A percentile compares a stretch with the other conserved stretches of the same genome.
phyloP scores from a whole-genome alignment of 2,797 vertebrate genomes.

The Falco concolor region DNA sequence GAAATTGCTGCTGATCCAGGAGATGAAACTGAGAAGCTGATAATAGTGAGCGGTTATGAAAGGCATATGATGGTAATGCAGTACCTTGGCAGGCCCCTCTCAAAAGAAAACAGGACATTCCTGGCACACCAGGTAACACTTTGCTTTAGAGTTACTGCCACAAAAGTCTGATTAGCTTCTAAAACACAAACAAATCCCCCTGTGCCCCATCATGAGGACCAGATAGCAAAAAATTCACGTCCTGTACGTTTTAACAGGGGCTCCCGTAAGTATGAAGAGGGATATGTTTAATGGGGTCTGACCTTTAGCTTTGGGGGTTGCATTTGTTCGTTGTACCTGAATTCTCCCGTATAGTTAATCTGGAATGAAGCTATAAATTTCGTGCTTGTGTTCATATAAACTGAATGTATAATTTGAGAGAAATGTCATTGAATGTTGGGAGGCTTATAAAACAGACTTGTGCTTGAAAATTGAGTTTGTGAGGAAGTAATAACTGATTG shows the following conservation, averaged over 20 bases:
- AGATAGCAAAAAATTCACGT: background rate
- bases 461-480: background rate
- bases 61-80: constrained; percentile 14
- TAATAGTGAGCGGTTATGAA: constrained; percentile 48
- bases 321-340: background rate
- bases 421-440: background rate
- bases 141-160: background rate
- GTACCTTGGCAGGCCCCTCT: constrained; percentile 26
- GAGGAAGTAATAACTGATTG: background rate
- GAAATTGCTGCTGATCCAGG: constrained; percentile 3
- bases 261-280: background rate
- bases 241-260: background rate
- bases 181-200: background rate
- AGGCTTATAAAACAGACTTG: background rate
- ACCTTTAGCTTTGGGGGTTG: background rate
- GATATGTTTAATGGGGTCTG: background rate
- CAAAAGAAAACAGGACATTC: constrained; percentile 57
- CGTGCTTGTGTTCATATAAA: background rate
- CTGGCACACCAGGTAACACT: constrained; percentile 36
- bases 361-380: background rate
- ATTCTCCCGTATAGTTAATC: background rate
- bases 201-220: background rate
- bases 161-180: background rate
- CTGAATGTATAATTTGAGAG: background rate
- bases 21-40: constrained; percentile 62